phyloP scores from a whole-genome alignment of 2,113 vertebrate species.

The Alouatta palliata region DNA sequence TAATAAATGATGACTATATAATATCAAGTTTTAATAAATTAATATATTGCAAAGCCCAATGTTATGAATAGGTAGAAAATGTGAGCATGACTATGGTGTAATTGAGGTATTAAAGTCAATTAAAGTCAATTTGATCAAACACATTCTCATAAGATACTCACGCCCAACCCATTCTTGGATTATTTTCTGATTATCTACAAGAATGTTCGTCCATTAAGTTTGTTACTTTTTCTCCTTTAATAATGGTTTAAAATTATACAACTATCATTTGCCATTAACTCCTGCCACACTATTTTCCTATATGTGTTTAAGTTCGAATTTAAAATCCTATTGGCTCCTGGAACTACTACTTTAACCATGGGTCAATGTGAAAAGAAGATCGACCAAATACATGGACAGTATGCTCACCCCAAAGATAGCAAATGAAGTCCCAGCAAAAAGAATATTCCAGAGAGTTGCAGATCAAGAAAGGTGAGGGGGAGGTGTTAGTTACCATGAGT shows the following conservation, averaged over 20 bases:
- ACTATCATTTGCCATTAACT: neutral
- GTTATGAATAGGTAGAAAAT: neutral
- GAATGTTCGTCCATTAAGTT: neutral
- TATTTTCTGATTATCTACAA: neutral
- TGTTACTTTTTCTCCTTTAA: neutral
- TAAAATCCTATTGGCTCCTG: neutral
- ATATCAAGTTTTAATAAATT: neutral
- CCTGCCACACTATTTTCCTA: neutral
- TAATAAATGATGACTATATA: neutral
- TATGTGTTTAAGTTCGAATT: neutral
- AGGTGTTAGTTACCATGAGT: neutral
- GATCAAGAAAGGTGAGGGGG: neutral
- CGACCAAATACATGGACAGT: too few species aligned
- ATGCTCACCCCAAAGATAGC: neutral
- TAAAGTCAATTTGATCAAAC: slow-evolving; percentile 1
- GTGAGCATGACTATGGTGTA: neutral
- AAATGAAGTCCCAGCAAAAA: neutral
- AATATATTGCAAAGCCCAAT: neutral
- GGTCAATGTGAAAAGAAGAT: neutral
- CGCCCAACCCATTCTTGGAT: neutral
- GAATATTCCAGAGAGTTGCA: neutral
- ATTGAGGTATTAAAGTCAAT: neutral
- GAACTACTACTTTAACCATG: neutral
- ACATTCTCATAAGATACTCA: neutral
- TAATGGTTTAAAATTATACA: neutral